phyloP scores from a whole-genome alignment of 2,797 vertebrate species.

The Hapalemur alaotrensis region DNA sequence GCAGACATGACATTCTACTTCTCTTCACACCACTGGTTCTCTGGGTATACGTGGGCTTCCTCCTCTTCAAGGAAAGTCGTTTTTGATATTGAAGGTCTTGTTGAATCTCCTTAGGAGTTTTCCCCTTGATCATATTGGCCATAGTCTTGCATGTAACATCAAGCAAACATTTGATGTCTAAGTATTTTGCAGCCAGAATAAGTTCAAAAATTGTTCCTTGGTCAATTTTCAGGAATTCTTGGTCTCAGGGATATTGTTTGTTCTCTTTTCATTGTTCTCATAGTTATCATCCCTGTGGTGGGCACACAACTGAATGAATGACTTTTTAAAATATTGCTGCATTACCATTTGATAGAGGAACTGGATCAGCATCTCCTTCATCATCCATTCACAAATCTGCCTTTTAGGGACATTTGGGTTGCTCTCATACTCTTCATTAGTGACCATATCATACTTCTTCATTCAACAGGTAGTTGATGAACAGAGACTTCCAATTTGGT shows the following conservation, averaged over 20 bases:
- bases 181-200: not conserved
- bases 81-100: conserved; percentile 99
- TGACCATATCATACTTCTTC: not conserved
- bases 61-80: conserved; percentile 99
- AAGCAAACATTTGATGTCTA: not conserved
- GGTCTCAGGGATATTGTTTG: not conserved
- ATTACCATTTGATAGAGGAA: too few species aligned
- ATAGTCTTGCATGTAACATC: not conserved
- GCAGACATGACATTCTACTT: conserved; percentile 88
- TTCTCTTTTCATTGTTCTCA: not conserved
- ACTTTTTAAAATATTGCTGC: too few species aligned
- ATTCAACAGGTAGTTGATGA: not conserved
- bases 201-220: not conserved
- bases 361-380: not conserved
- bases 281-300: not conserved
- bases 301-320: too few species aligned
- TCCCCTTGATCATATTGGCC: conserved; percentile 77
- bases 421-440: not conserved
- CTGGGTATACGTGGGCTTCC: conserved; percentile 99
- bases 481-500: not conserved
- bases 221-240: not conserved
- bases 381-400: not conserved
- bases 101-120: conserved; percentile 97
- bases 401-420: not conserved
- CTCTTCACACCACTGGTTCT: conserved; percentile 99